Evolutionary conservation across 92 coral and sea anemone genomes (phyloP).

Genomic region (Micromussa lordhowensis): DNA sequence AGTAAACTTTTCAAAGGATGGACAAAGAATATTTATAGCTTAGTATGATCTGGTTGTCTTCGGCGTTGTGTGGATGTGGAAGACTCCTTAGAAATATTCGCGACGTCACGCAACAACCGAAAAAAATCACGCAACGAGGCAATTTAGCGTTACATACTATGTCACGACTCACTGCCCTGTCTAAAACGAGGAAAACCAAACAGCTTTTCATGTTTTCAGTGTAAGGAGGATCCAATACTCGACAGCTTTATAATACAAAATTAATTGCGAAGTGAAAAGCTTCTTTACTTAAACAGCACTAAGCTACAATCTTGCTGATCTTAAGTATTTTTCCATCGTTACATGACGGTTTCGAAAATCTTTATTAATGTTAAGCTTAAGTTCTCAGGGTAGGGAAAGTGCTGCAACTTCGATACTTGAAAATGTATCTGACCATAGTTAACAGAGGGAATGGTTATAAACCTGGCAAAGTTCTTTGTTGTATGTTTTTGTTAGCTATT

Average conservation of each 20-base stretch:
- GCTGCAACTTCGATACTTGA: neutral
- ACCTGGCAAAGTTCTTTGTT: too few species aligned
- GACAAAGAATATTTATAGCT: neutral
- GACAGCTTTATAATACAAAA: neutral
- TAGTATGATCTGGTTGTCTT: neutral
- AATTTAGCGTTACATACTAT: neutral
- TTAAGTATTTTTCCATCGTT: neutral
- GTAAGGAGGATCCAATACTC: neutral
- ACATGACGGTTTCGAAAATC: neutral
- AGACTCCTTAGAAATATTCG: neutral
- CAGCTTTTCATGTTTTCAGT: neutral
- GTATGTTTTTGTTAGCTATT: too few species aligned
- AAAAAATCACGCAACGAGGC: neutral
- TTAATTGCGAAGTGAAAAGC: neutral
- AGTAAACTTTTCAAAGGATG: neutral
- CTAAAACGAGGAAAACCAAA: neutral
- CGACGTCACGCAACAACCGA: neutral
- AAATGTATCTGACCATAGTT: too few species aligned
- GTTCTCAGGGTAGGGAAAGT: too few species aligned
- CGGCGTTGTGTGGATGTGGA: neutral
- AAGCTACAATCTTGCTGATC: neutral
- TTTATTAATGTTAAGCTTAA: neutral
- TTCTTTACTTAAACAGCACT: neutral
- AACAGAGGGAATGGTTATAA: too few species aligned
- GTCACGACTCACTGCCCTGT: neutral